Evolutionary conservation across 23 tunicate species (phyloP).

Genomic region (Styela plicata): DNA sequence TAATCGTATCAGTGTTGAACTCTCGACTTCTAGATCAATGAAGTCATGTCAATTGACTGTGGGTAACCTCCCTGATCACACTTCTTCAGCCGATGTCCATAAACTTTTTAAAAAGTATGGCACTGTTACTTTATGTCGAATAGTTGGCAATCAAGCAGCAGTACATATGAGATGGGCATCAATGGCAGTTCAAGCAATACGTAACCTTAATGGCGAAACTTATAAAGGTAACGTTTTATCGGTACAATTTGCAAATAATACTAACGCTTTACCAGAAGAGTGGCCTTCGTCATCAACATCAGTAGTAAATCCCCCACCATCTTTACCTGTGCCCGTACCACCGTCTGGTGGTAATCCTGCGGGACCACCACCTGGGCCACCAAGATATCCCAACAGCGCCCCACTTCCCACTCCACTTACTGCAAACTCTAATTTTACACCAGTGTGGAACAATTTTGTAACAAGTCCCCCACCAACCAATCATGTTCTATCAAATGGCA

Average conservation of each 20-base stretch:
- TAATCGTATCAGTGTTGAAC: constrained; percentile 77
- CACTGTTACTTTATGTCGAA: constrained; percentile 81
- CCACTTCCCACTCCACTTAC: not conserved
- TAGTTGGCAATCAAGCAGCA: constrained; percentile 41
- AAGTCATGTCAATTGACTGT: constrained; percentile 85
- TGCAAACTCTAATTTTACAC: constrained; percentile 7
- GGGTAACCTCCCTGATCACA: constrained; percentile 63
- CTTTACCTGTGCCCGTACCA: not conserved
- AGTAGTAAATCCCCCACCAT: not conserved
- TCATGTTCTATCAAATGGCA: constrained; percentile 17
- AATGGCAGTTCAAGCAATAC: constrained; percentile 84
- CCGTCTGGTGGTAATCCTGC: not conserved
- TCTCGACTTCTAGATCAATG: constrained; percentile 86
- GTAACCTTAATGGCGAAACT: constrained; percentile 77
- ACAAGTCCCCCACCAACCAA: not conserved
- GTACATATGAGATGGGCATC: constrained; percentile 93
- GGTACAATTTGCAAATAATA: constrained; percentile 64
- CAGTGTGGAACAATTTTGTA: constrained; percentile 22
- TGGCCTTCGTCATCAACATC: not conserved
- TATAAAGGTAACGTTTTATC: constrained; percentile 82
- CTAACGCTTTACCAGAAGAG: constrained; percentile 4
- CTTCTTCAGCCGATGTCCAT: constrained; percentile 66
- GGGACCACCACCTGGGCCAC: not conserved
- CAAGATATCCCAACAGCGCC: not conserved
- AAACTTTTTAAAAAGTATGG: constrained; percentile 89